Conservation (phyloP, 64 coral and sea anemone genomes). For the Pocillopora verrucosa region DNA sequence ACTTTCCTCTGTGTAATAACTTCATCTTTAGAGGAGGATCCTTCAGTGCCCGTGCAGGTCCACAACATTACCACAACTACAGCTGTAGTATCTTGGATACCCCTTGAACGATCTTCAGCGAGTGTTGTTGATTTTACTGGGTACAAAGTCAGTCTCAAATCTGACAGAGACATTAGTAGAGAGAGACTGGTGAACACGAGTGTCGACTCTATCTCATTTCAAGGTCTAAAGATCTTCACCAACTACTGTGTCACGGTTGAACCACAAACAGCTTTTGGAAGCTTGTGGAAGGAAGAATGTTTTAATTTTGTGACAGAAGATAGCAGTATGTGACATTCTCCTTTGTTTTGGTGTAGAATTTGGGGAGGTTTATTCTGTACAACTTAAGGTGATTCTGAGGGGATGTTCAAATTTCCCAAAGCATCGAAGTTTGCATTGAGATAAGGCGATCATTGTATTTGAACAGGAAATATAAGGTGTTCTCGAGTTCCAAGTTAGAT, state of each 20-base stretch:
- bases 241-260: conserved; percentile 32
- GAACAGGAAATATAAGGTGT: too few relatives aligned
- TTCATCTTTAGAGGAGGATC: neutral
- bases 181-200: neutral
- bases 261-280: neutral
- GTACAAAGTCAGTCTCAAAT: neutral
- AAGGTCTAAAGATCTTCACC: conserved; percentile 12
- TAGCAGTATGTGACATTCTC: neutral
- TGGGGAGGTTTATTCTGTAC: neutral
- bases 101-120: neutral
- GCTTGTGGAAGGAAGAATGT: neutral
- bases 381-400: too few relatives aligned
- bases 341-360: neutral
- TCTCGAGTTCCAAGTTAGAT: too few relatives aligned
- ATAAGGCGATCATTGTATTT: too few relatives aligned
- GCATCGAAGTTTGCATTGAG: too few relatives aligned
- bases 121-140: neutral
- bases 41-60: neutral
- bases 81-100: conserved; percentile 13
- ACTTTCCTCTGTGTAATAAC: too few relatives aligned
- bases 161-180: neutral
- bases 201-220: neutral
- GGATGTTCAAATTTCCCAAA: too few relatives aligned
- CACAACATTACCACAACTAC: conserved; percentile 7
- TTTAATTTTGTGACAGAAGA: neutral